Evolutionary conservation across 2,888 invertebrate genomes (phyloP), one percentile per base, ranked within the genome.

Genomic region (Drosophila anomalipes): DNA sequence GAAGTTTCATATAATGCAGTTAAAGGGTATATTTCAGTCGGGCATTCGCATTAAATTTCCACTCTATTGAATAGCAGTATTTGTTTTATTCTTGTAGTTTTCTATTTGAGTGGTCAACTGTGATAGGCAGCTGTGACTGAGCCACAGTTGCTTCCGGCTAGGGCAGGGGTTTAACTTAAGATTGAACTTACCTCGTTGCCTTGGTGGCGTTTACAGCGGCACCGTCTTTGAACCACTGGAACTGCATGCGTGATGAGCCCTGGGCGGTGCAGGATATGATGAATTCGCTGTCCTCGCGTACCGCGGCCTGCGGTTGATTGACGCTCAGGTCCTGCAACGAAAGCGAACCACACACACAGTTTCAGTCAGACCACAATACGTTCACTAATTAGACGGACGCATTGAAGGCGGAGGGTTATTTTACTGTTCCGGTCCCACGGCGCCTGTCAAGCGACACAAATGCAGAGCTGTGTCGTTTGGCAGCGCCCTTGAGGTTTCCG

Each of bases 141-240:
- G 26, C 14, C 26, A 26, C 37, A 12, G 6, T 14, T 19, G n/a
- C 32, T 9, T 6, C 32, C 10, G 32, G 3, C 26, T 26, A 6
- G 10, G 3, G 4, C 19, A 14, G 1, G 14, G 39, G 1, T 26
- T 12, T 1, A 30, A 32, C 14, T 37, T 39, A 26, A 33, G 37
- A 5, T 59, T 56, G 12, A n/a, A 90, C 93, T 94, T 93, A 96
- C 97, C 97, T 96, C 58, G 95, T 95, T 22, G 96, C 95, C 81
- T 95, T 95, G 74, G 96, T 95, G 83, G 96, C 95, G 93, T 97
- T 97, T 73, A 97, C 95, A 81, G 95, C 94, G 79, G 96, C 94
- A 7, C 96, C 96, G 90, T 97, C 97, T 93, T 97, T 97, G 94
- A 95, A 97, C 97, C 97, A 97, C 37, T 95, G 95, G 92, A 97